These are phyloP conservation scores for Triplophysa rosa DNA, from an alignment of 2,113 vertebrate genomes.

Conservation along the genomic window DNA sequence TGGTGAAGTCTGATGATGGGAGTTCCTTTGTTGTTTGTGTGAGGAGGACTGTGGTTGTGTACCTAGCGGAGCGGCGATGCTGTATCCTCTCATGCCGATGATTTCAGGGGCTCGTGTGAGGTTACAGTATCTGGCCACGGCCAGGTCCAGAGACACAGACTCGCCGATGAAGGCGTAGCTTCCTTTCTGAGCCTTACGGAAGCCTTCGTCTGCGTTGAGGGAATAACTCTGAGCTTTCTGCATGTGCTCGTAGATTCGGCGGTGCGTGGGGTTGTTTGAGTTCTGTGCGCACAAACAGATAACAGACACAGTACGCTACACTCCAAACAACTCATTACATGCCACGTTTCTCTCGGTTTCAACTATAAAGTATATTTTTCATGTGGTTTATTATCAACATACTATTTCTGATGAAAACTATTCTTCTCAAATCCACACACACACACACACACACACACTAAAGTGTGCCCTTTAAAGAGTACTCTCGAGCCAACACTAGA, in stretches of 20 bases:
- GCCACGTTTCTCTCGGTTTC: too few species aligned
- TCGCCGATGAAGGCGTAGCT: constrained; percentile 88
- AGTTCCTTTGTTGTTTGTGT: not conserved
- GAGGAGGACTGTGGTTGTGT: constrained; percentile 6
- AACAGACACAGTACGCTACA: not conserved
- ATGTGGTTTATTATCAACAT: too few species aligned
- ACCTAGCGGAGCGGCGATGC: constrained; percentile 80
- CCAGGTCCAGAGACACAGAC: constrained; percentile 79
- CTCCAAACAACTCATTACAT: too few species aligned
- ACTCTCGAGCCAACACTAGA: too few species aligned
- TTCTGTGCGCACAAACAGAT: constrained; percentile 66
- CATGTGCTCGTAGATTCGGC: constrained; percentile 84
- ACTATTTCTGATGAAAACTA: too few species aligned
- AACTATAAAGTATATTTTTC: too few species aligned
- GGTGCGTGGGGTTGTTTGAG: constrained; percentile 76
- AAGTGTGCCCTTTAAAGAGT: too few species aligned
- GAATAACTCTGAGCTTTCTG: constrained; percentile 78
- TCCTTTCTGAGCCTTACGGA: constrained; percentile 74
- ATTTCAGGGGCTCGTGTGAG: constrained; percentile 75
- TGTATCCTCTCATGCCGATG: constrained; percentile 76
- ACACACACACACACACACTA: too few species aligned
- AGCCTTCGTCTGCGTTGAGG: constrained; percentile 73
- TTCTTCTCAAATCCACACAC: too few species aligned
- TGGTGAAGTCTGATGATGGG: too few species aligned
- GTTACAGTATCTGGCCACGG: constrained; percentile 78